phyloP scores from a whole-genome alignment of 2,113 vertebrate species.

The Myiozetetes cayanensis region DNA sequence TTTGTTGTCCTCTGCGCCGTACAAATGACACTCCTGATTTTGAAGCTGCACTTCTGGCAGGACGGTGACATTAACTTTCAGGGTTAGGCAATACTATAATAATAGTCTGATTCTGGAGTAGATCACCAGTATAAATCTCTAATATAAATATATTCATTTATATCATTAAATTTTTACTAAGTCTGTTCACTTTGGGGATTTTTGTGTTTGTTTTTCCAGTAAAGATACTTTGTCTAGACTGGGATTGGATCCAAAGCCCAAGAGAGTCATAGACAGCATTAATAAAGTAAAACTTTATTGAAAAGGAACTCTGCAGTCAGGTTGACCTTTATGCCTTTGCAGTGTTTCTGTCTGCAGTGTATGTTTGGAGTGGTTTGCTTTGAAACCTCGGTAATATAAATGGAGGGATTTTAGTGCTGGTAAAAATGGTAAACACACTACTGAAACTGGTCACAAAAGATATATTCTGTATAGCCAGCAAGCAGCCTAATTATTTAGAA shows the following conservation, averaged over 20 bases:
- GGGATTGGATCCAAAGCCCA: conserved; percentile 18
- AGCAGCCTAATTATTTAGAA: neutral
- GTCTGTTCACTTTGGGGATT: neutral
- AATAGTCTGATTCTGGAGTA: neutral
- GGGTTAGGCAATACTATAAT: neutral
- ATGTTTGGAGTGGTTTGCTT: neutral
- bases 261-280: neutral
- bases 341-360: conserved; percentile 22
- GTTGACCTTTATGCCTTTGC: conserved; percentile 25
- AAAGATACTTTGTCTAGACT: conserved; percentile 6
- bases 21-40: conserved; percentile 20
- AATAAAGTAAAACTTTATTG: conserved; percentile 35
- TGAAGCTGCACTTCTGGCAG: neutral
- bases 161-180: conserved; percentile 14
- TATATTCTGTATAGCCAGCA: neutral
- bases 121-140: neutral
- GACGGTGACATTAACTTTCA: neutral
- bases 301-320: neutral
- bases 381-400: neutral
- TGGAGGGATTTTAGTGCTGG: neutral
- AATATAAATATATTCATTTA: neutral
- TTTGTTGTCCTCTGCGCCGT: neutral
- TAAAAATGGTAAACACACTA: neutral
- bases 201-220: conserved; percentile 5
- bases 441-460: neutral